phyloP scores from a whole-genome alignment of 2,113 vertebrate species.

The Edolisoma coerulescens region DNA sequence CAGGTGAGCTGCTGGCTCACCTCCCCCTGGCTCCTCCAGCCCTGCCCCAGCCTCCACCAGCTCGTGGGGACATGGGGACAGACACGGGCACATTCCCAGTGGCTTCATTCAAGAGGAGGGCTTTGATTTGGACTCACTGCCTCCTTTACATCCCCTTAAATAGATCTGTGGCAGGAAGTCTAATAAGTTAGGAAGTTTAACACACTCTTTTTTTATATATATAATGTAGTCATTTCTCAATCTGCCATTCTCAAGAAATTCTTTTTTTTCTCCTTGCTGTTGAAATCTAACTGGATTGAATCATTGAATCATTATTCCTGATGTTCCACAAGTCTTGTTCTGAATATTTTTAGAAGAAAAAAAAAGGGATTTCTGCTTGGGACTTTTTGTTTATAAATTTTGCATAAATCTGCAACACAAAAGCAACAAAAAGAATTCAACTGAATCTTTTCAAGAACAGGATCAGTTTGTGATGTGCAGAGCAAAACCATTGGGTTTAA shows the following conservation, averaged over 20 bases:
- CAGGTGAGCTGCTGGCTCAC: neutral
- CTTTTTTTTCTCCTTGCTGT: neutral
- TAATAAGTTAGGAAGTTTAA: neutral
- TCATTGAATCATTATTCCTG: neutral
- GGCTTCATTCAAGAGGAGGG: neutral
- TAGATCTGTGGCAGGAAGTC: neutral
- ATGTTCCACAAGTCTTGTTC: neutral
- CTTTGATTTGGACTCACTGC: neutral
- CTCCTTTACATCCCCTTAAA: neutral
- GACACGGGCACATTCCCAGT: accelerated
- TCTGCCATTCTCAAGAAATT: neutral
- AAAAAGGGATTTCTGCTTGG: neutral
- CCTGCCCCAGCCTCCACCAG: neutral
- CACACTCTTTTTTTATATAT: neutral
- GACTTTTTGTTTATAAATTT: conserved; percentile 16
- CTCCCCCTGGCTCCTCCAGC: neutral
- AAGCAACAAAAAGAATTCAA: neutral
- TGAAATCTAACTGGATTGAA: neutral
- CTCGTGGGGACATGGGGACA: neutral
- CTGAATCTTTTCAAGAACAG: neutral
- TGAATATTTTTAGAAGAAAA: conserved; percentile 15
- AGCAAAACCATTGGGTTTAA: neutral
- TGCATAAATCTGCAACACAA: conserved; percentile 5
- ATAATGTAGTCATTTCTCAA: neutral
- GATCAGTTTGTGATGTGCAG: neutral